Evolutionary conservation across 30 jellyfish, hydroid and myxozoan genomes (phyloP).

Genomic region (Pelagia noctiluca): DNA sequence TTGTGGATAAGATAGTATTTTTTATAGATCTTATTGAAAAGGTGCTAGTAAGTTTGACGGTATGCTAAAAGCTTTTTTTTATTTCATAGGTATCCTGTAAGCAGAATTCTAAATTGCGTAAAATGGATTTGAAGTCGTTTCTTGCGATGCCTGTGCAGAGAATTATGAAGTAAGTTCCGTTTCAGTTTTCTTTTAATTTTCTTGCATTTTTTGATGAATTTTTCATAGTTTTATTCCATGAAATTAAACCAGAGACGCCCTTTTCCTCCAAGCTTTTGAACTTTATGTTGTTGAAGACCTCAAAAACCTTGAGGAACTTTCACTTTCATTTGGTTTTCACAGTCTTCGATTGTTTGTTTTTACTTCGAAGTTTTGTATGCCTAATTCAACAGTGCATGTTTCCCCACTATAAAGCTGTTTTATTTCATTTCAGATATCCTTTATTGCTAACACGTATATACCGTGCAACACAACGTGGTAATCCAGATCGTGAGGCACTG

Average conservation of each 20-base stretch:
- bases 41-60: too few relatives aligned
- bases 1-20: too few relatives aligned
- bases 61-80: background rate
- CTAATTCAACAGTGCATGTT: too few relatives aligned
- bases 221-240: background rate
- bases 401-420: too few relatives aligned
- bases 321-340: too few relatives aligned
- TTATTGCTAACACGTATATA: constrained; percentile 72
- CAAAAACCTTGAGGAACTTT: too few relatives aligned
- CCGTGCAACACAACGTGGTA: constrained; percentile 75
- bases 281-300: too few relatives aligned
- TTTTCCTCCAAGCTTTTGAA: too few relatives aligned
- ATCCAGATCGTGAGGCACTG: constrained; percentile 64
- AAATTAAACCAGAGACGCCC: too few relatives aligned
- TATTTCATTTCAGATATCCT: constrained; percentile 59
- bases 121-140: constrained; percentile 84
- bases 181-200: background rate
- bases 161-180: constrained; percentile 74
- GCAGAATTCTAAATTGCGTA: constrained; percentile 82
- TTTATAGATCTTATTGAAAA: too few relatives aligned
- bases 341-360: too few relatives aligned
- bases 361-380: too few relatives aligned
- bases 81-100: constrained; percentile 67
- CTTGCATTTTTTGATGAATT: background rate
- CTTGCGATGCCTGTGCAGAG: constrained; percentile 93